Conservation (phyloP, 2,113 vertebrate genomes). For the Cercocebus atys region DNA sequence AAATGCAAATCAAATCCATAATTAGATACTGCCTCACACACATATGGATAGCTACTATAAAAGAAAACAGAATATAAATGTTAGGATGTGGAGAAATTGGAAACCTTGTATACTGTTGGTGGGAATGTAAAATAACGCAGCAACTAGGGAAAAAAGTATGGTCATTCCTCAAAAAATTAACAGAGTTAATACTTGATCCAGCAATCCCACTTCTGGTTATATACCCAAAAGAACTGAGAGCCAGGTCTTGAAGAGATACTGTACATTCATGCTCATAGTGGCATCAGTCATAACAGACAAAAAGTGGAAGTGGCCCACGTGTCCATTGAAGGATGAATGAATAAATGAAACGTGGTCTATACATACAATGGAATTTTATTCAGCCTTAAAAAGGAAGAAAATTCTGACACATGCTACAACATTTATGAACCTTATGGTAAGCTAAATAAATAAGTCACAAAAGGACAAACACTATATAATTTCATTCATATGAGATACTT, state of each 20-base stretch:
- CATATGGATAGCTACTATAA: not conserved
- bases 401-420: not conserved
- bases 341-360: not conserved
- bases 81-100: not conserved
- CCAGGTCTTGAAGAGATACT: not conserved
- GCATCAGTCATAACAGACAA: not conserved
- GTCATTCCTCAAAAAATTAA: not conserved
- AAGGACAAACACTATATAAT: not conserved
- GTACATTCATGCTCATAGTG: not conserved
- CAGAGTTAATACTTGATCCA: not conserved
- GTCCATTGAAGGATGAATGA: not conserved
- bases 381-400: not conserved
- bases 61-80: not conserved
- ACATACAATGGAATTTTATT: not conserved
- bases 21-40: not conserved
- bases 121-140: not conserved
- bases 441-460: not conserved
- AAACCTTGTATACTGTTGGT: not conserved
- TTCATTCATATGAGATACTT: not conserved
- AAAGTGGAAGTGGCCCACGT: not conserved
- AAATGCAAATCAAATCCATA: not conserved
- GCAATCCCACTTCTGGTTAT: not conserved
- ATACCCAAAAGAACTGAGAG: not conserved
- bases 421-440: not conserved
- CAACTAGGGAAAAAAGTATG: not conserved